Base-by-base conservation (phyloP, 2,888 invertebrate species). In the Drosophila macrospina region DNA sequence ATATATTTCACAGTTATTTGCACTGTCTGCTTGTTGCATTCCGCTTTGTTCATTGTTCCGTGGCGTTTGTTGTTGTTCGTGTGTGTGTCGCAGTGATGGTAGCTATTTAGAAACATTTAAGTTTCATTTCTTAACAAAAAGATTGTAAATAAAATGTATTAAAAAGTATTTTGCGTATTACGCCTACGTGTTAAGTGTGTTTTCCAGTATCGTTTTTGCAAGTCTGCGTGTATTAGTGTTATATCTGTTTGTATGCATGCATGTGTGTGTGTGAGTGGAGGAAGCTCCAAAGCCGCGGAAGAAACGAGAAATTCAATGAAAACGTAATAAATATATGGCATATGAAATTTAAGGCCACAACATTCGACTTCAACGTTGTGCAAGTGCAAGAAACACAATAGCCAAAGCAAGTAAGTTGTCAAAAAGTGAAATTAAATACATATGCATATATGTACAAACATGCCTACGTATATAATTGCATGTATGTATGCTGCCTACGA, bases 1-100 rank as follows among this genome's bases (percentile, higher is more conserved):
- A 69, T 26, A 39, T 16, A 4, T 1, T 30, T 39, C 7, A n/a
- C 30, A 26, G 47, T 50, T 52, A 34, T 61, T 34, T 24, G 26
- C 36, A 34, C 20, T 24, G 34, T 57, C 42, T 64, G 85, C 85
- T 84, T 79, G 79, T 79, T 79, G 79, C 85, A 79, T 79, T 79
- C 79, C 85, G 66, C 48, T 84, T 74, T 69, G 65, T 54, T 70
- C 63, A 65, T 54, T 65, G 62, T 65, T 69, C 34, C 57, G 59
- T 76, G 68, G 32, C 59, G 59, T 78, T 76, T 76, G 75, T 76
- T 85, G 61, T 75, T 78, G 69, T 75, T 75, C 66, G 55, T 64
- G 59, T 74, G 62, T 75, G 80, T 70, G 57, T 65, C 56, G 39
- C 56, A 57, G 62, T 39, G 68, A 66, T 37, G 32, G 60, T 44